phyloP scores from a whole-genome alignment of 1,140 invertebrate genomes.

The Drosophila sp. region DNA sequence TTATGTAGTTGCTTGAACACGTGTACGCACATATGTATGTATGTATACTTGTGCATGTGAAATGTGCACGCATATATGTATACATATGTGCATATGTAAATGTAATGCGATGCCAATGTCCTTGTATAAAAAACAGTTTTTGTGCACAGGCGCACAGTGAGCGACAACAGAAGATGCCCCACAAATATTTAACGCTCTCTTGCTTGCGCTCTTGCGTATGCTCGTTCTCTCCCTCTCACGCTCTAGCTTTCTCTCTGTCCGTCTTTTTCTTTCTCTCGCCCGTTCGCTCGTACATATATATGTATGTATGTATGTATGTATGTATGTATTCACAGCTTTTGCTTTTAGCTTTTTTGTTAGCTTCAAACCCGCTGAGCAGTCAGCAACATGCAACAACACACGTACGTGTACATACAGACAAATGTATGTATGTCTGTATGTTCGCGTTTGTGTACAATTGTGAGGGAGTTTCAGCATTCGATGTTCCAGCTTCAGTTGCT shows the following conservation, averaged over 20 bases:
- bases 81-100: conserved; percentile 30
- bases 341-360: conserved; percentile 32
- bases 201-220: neutral
- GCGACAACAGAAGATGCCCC: conserved; percentile 27
- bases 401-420: neutral
- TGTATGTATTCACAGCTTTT: neutral
- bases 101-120: conserved; percentile 72
- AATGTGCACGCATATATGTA: conserved; percentile 5
- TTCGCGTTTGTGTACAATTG: neutral
- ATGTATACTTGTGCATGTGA: neutral
- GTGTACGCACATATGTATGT: neutral
- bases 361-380: conserved; percentile 29
- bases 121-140: conserved; percentile 84
- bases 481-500: conserved; percentile 13
- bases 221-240: neutral
- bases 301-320: neutral
- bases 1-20: conserved; percentile 7
- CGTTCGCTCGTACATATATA: too few relatives aligned
- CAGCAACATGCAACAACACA: conserved; percentile 14
- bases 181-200: conserved; percentile 1
- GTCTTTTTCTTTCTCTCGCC: too few relatives aligned
- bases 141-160: conserved; percentile 66
- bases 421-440: conserved; percentile 1
- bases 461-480: conserved; percentile 50
- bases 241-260: neutral